Conservation (phyloP, 2,797 vertebrate species). For the Pitangus sulphuratus region DNA sequence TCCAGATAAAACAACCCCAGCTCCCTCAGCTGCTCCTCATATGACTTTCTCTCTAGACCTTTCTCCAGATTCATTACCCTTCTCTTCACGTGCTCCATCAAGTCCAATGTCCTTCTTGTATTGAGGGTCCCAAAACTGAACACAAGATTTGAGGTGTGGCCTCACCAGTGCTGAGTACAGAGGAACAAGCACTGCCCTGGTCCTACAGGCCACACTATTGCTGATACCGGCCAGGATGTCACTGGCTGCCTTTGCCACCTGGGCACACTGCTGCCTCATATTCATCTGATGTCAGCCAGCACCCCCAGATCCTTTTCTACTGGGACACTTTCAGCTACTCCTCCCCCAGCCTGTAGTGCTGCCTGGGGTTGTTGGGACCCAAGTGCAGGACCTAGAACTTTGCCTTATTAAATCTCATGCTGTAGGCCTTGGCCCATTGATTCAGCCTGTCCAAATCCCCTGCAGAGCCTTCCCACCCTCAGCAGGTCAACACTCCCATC, state of each 20-base stretch:
- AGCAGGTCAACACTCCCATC: neutral
- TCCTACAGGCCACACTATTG: neutral
- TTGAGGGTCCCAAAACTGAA: rapidly evolving
- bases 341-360: neutral
- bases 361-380: neutral
- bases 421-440: rapidly evolving
- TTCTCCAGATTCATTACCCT: neutral
- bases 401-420: neutral
- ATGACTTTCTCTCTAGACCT: neutral
- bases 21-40: neutral
- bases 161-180: rapidly evolving
- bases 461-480: neutral
- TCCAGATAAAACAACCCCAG: neutral
- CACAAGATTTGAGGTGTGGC: neutral
- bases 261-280: neutral
- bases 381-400: neutral
- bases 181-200: neutral
- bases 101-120: neutral
- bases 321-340: neutral
- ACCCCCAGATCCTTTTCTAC: neutral
- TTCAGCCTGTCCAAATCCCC: neutral
- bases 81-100: neutral
- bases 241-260: neutral
- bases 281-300: neutral
- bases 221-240: neutral